Evolutionary conservation across 2,888 invertebrate species (phyloP), one percentile per base, ranked within the genome.

Genomic region (Plebejus argus): DNA sequence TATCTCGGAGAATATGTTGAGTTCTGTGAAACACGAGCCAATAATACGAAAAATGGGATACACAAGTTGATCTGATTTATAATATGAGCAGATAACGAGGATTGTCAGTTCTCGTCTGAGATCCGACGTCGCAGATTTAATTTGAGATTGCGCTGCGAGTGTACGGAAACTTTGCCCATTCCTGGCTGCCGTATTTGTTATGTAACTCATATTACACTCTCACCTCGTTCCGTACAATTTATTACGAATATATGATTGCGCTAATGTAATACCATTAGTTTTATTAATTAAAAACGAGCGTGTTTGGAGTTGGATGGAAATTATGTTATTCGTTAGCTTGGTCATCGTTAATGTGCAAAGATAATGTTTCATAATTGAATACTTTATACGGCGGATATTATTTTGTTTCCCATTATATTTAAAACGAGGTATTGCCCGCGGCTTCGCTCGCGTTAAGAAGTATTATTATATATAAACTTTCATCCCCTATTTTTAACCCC

Each of bases 141-240:
- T 92, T 92, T 92, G 89, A 92, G 92, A 92, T 92, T 91, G 89
- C 85, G 90, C 87, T 81, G 86, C 82, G 78, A 79, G 79, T 79
- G 78, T 86, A 84, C 85, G 83, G 85, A 87, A 90, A 91, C 90
- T 91, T 91, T 90, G 86, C 86, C 88, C 88, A 90, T 72, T 77
- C 66, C 78, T 76, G 76, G 71, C 76, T 91, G 89, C 87, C 84
- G 84, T 88, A 89, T 88, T 89, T 80, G 80, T 80, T 88, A 88
- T 87, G 87, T 86, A 82, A 82, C 79, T 85, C 83, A 81, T 80
- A 79, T 78, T 79, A 75, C 74, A 77, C 77, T 79, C 78, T 78
- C 77, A 78, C 78, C 75, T 78, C 75, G 76, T 49, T 78, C 76
- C 70, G 45, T 70, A 77, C 35, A 71, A 78, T 79, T 77, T 77